Percentiles rank a stretch among this genome's conserved stretches.
Evolutionary conservation across 2,888 invertebrate genomes (phyloP).

Genomic region (Chydorus sphaericus): DNA sequence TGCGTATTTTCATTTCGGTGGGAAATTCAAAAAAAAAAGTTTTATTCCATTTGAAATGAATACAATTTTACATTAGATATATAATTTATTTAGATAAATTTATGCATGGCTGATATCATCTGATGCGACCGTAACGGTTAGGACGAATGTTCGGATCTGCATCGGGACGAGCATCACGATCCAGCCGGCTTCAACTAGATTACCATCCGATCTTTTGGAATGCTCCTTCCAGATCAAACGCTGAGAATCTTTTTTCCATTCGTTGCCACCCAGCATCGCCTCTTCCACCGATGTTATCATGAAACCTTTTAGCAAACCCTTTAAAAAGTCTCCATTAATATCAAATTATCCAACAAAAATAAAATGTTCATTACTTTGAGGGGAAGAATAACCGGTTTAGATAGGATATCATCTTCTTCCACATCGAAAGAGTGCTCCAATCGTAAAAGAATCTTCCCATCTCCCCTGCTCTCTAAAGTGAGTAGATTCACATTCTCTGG

Average conservation of each 20-base stretch:
- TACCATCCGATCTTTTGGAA: too few species aligned
- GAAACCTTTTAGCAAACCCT: neutral
- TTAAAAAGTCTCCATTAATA: too few species aligned
- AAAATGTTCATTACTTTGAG: neutral
- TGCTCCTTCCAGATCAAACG: conserved; percentile 17
- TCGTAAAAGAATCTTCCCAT: conserved; percentile 44
- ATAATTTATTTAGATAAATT: too few species aligned
- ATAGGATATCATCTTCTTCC: conserved; percentile 37
- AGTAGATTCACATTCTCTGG: conserved; percentile 58
- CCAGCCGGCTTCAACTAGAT: too few species aligned
- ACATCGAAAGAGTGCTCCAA: conserved; percentile 60
- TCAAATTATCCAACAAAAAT: too few species aligned
- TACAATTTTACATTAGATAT: neutral
- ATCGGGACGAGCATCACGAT: too few species aligned
- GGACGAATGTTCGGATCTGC: too few species aligned
- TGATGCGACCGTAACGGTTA: too few species aligned
- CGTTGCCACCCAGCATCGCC: neutral
- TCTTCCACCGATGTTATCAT: neutral
- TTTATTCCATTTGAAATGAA: too few species aligned
- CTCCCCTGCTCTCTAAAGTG: conserved; percentile 58
- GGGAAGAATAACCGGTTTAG: neutral
- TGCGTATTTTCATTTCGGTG: too few species aligned
- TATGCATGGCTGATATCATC: too few species aligned
- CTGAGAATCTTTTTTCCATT: neutral
- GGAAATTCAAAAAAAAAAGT: too few species aligned